Base-by-base conservation (phyloP, 2,888 invertebrate species). In the Melinopterus prodromus region DNA sequence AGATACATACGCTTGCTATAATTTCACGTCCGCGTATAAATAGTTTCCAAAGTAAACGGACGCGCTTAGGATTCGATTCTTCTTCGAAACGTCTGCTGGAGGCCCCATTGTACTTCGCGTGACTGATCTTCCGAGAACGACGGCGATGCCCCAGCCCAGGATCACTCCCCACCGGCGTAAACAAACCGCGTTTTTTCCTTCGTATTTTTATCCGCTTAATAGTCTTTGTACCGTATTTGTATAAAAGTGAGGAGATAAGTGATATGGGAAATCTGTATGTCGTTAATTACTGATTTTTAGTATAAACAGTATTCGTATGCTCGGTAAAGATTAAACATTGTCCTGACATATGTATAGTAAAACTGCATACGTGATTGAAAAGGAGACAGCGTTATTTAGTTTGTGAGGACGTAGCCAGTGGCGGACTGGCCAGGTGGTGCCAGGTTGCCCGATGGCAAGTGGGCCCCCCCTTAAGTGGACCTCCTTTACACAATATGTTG, bases 21-120 rank as follows among this genome's bases (percentile, higher is more conserved):
- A 79, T 79, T 77, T 74, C 79, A 72, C 79, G 79, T 79, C 77
- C 77, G 72, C 72, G 72, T 79, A 70, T 79, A 79, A 79, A 79
- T 79, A 79, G 79, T 77, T 74, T 35, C 16, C 74, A 74, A 74
- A 74, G 74, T 74, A 74, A 74, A 74, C 74, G 26, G 74, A 35
- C 74, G 7, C 53, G 53, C 53, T 53, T 26, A 26, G 74, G 74
- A 36, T 71, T 35, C 74, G 74, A 74, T 74, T 74, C 74, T 37
- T 71, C 35, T 12, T 74, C 74, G 12, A 53, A 53, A 12, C 74
- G 74, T 35, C 74, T 36, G 74, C 36, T 74, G 74, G 74, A 6
- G 74, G 74, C 71, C 15, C 71, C 9, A 14, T 71, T 6, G 9
- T 26, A 15, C 15, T 71, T 9, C 16, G n/a, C 74, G 74, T 35